phyloP scores from a whole-genome alignment of 2,888 invertebrate species.

The Enchytraeus crypticus region DNA sequence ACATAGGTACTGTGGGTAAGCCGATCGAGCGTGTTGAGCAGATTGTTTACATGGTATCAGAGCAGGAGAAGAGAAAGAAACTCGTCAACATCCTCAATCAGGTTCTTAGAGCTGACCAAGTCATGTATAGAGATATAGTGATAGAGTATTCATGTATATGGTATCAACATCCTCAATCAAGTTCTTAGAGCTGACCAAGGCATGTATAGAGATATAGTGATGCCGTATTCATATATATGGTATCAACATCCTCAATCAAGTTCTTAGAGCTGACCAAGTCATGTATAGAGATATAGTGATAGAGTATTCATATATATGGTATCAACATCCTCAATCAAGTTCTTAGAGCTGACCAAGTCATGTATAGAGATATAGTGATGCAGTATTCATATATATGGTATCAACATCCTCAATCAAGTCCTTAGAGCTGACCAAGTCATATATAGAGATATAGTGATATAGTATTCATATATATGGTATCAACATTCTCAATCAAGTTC shows the following conservation, averaged over 20 bases:
- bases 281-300: not conserved
- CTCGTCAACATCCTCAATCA: constrained; percentile 2
- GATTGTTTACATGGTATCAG: constrained; percentile 87
- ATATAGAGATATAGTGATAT: no score
- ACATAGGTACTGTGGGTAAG: constrained; percentile 91
- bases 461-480: no score
- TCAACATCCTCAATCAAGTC: no score
- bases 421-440: no score
- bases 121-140: not conserved
- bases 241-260: not conserved
- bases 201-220: not conserved
- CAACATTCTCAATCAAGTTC: no score
- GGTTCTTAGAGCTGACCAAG: not conserved
- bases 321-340: not conserved
- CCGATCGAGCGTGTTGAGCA: constrained; percentile 97
- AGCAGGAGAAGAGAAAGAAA: constrained; percentile 75
- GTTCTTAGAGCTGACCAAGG: not conserved
- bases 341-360: not conserved
- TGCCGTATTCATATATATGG: no score
- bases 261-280: not conserved
- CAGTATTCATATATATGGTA: no score
- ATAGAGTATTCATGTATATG: no score
- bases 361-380: not conserved
- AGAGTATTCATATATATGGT: no score
- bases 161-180: not conserved